Evolutionary conservation across 1,140 invertebrate genomes (phyloP).

Genomic region (Aleiodes sp.): DNA sequence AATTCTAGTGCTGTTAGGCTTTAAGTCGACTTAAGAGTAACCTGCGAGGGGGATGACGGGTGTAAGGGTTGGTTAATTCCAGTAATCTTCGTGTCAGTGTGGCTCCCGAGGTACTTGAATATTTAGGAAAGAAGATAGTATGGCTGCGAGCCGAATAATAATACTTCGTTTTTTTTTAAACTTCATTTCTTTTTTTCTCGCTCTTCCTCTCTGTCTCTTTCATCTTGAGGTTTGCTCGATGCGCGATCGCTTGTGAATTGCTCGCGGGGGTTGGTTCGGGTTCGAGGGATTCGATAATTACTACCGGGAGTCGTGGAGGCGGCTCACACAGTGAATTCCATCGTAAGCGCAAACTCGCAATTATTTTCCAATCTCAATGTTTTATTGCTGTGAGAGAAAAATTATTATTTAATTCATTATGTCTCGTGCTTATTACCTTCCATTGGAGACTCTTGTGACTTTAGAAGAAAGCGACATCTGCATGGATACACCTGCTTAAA

Average conservation of each 20-base stretch:
- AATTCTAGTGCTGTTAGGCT: not conserved
- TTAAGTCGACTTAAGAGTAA: not conserved
- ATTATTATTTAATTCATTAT: too few species aligned
- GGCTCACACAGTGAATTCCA: constrained; percentile 53
- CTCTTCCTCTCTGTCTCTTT: too few species aligned
- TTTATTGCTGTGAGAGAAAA: too few species aligned
- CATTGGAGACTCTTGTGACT: not conserved
- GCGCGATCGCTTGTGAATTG: constrained; percentile 11
- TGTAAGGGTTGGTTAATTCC: constrained; percentile 55
- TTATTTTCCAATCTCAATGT: constrained; percentile 51
- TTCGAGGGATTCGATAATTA: constrained; percentile 64
- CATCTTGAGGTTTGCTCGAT: constrained; percentile 9
- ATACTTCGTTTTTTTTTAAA: not conserved
- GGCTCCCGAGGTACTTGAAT: constrained; percentile 56
- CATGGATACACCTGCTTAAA: not conserved
- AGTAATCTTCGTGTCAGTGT: constrained; percentile 63
- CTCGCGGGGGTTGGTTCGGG: constrained; percentile 23
- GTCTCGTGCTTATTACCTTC: not conserved
- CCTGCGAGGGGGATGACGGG: constrained; percentile 7
- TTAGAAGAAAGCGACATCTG: not conserved
- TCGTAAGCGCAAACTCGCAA: constrained; percentile 65
- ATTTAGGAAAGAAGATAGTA: not conserved
- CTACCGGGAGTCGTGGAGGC: constrained; percentile 65
- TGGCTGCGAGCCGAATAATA: constrained; percentile 4
- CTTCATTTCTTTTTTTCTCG: too few species aligned